These are phyloP conservation scores for Pogoniulus pusillus DNA, from an alignment of 2,797 vertebrate genomes.

Conservation along the genomic window DNA sequence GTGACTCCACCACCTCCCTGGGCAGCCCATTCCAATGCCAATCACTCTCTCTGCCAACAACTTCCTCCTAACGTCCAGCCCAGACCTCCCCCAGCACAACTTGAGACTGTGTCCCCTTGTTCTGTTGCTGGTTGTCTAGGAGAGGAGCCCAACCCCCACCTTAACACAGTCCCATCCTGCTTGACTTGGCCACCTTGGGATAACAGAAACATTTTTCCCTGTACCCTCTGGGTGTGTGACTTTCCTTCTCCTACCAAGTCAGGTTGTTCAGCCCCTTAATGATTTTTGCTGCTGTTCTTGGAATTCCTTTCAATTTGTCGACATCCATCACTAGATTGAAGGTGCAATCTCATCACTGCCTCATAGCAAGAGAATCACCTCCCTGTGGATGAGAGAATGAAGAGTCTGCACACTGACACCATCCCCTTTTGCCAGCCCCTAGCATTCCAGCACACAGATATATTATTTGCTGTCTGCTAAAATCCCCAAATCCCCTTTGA, in stretches of 20 bases:
- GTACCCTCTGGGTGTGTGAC: not conserved
- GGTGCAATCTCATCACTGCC: not conserved
- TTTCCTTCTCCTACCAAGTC: slow-evolving; percentile 28
- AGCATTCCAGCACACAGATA: slow-evolving; percentile 3
- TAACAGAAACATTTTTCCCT: slow-evolving; percentile 3
- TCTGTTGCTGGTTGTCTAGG: no score
- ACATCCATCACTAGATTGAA: slow-evolving; percentile 49
- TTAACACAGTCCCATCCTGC: not conserved
- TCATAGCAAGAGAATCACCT: slow-evolving; percentile 9
- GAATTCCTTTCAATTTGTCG: slow-evolving; percentile 67
- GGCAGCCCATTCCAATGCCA: no score
- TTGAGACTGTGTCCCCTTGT: no score
- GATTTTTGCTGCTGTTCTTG: slow-evolving; percentile 51
- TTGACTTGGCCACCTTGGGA: slow-evolving; percentile 13
- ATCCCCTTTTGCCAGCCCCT: slow-evolving; percentile 24
- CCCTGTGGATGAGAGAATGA: slow-evolving; percentile 32
- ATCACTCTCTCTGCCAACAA: no score
- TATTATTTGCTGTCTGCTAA: slow-evolving; percentile 40
- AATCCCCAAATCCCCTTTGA: slow-evolving; percentile 47
- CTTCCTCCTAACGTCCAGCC: no score
- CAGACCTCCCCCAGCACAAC: no score
- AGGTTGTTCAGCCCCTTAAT: slow-evolving; percentile 19
- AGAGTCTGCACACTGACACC: not conserved
- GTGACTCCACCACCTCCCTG: no score
- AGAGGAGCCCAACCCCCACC: no score